A percentile compares a stretch with the other conserved stretches of the same genome.
phyloP scores from a whole-genome alignment of 1,140 invertebrate species.

The Holotrichia oblita region DNA sequence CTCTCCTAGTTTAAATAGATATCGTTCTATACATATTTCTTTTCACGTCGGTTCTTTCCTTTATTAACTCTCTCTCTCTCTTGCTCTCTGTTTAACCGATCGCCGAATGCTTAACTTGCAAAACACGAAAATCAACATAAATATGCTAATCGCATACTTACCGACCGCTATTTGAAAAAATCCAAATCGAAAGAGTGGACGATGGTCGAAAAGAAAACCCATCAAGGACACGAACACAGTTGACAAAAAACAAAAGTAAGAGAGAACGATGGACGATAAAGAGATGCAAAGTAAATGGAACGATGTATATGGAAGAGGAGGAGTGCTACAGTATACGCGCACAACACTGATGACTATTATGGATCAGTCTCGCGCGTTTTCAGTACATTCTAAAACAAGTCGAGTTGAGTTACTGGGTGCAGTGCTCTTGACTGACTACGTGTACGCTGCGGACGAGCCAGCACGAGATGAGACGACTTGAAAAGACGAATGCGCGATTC shows the following conservation, averaged over 20 bases:
- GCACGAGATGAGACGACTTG: constrained; percentile 24
- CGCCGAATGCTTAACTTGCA: neutral
- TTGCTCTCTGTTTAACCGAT: neutral
- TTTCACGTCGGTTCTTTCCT: neutral
- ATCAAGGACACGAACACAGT: constrained; percentile 31
- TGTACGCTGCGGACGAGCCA: constrained; percentile 11
- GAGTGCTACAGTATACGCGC: constrained; percentile 15
- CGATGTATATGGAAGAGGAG: neutral
- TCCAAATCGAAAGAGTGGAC: constrained; percentile 10
- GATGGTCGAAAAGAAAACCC: constrained; percentile 9
- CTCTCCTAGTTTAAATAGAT: neutral
- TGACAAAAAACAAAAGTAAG: neutral
- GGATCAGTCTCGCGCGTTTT: constrained; percentile 34
- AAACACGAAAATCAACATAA: constrained; percentile 17
- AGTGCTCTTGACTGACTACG: constrained; percentile 25
- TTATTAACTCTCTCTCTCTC: too few relatives aligned
- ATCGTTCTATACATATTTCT: constrained; percentile 6
- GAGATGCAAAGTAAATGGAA: constrained; percentile 32
- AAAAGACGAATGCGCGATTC: constrained; percentile 15
- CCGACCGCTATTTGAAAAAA: constrained; percentile 33
- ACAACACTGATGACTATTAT: constrained; percentile 24
- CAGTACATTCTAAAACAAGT: constrained; percentile 34
- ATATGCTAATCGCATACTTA: constrained; percentile 34
- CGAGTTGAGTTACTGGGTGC: constrained; percentile 7
- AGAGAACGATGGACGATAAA: constrained; percentile 15